Percentiles rank a stretch among this genome's conserved stretches.
These are phyloP conservation scores for Polypedilum vanderplanki DNA, from an alignment of 1,140 invertebrate species.

Conservation along the genomic window DNA sequence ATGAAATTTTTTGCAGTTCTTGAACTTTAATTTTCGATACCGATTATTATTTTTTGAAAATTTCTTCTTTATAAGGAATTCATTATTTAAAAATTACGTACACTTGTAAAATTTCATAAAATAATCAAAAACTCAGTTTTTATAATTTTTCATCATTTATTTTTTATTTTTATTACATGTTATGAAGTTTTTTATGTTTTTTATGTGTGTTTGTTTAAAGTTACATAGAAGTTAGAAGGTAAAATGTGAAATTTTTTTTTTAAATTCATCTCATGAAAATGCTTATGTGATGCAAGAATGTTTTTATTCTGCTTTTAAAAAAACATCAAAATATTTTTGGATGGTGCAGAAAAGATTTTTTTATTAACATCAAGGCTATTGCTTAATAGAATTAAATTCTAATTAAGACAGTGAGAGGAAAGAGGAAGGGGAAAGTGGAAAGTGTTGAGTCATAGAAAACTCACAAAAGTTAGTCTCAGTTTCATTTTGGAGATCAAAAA, in stretches of 20 bases:
- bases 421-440: too few relatives aligned
- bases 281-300: neutral
- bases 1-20: too few relatives aligned
- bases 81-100: too few relatives aligned
- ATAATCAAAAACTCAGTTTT: too few relatives aligned
- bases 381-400: neutral
- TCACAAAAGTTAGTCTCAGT: neutral
- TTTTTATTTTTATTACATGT: constrained; percentile 6
- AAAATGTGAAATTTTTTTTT: neutral
- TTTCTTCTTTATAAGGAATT: too few relatives aligned
- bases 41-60: too few relatives aligned
- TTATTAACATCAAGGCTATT: neutral
- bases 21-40: too few relatives aligned
- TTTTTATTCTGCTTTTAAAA: neutral
- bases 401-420: neutral
- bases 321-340: neutral
- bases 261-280: constrained; percentile 1
- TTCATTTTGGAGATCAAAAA: neutral
- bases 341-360: neutral
- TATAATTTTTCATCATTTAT: neutral
- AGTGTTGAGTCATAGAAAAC: neutral
- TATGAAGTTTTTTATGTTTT: constrained; percentile 13
- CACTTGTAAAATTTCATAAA: too few relatives aligned
- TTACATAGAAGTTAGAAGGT: constrained; percentile 12
- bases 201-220: neutral